phyloP scores from a whole-genome alignment of 1,140 invertebrate species.

The Ridgeia piscesae region DNA sequence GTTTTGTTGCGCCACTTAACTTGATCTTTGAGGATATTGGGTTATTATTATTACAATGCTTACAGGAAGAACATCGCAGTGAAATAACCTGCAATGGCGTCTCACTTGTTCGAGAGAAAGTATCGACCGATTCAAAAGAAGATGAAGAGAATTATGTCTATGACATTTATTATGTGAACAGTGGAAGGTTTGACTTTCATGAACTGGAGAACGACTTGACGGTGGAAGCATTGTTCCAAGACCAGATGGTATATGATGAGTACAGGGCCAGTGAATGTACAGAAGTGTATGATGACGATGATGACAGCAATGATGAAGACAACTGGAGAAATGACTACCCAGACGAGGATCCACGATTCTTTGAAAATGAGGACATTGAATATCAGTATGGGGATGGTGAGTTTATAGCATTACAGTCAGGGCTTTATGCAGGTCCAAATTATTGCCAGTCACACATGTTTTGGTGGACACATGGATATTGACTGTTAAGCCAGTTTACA shows the following conservation, averaged over 20 bases:
- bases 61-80: background rate
- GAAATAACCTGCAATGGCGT: conserved; percentile 46
- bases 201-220: conserved; percentile 42
- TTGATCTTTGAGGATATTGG: no score
- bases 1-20: no score
- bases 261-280: conserved; percentile 30
- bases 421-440: no score
- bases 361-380: background rate
- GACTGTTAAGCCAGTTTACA: no score
- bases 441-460: no score
- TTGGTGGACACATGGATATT: no score
- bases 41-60: background rate
- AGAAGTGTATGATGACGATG: conserved; percentile 46
- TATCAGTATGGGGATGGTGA: background rate
- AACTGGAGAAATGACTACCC: conserved; percentile 58
- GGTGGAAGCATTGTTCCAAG: conserved; percentile 36
- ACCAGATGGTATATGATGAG: conserved; percentile 9
- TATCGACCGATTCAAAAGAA: background rate
- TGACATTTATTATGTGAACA: conserved; percentile 53
- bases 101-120: conserved; percentile 39
- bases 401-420: background rate
- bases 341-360: conserved; percentile 43
- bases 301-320: conserved; percentile 52
- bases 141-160: conserved; percentile 46
- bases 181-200: conserved; percentile 40